Evolutionary conservation across 2,797 vertebrate genomes (phyloP).

Genomic region (Chloroceryle inda): DNA sequence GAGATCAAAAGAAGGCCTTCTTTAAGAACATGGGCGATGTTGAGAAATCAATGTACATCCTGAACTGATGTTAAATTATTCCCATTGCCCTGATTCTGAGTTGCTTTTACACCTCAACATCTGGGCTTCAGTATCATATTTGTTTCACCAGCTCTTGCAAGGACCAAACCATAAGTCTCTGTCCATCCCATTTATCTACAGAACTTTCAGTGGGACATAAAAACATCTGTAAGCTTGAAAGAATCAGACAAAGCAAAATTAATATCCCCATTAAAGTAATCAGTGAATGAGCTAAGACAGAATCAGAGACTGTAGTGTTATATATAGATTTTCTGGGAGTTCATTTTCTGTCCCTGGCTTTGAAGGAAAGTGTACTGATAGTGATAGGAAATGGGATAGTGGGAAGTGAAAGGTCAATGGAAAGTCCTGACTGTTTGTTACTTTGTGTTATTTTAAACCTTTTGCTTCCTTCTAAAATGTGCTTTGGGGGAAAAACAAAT

Average conservation of each 20-base stretch:
- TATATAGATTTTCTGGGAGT: not conserved
- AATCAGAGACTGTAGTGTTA: not conserved
- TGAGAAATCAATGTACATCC: not conserved
- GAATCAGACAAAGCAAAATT: not conserved
- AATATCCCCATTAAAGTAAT: not conserved
- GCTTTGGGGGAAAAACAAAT: not conserved
- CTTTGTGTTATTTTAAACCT: slow-evolving; percentile 44
- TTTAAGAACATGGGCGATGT: not conserved
- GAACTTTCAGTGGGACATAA: not conserved
- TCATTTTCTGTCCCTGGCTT: slow-evolving; percentile 29
- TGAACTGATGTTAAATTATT: not conserved
- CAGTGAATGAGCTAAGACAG: not conserved
- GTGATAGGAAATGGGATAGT: slow-evolving; percentile 64
- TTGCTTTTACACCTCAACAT: not conserved
- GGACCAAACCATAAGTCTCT: not conserved
- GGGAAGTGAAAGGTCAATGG: slow-evolving; percentile 68
- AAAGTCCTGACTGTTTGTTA: slow-evolving; percentile 61
- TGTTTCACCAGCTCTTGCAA: not conserved
- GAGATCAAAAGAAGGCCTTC: not conserved
- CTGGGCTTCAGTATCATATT: not conserved
- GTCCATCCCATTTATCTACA: not conserved
- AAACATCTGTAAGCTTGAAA: not conserved
- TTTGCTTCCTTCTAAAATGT: slow-evolving; percentile 39
- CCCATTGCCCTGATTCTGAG: not conserved
- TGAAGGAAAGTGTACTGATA: slow-evolving; percentile 50